Evolutionary conservation across 2,888 invertebrate genomes (phyloP), one percentile per base, ranked within the genome.

Genomic region (Drosophila borealis): DNA sequence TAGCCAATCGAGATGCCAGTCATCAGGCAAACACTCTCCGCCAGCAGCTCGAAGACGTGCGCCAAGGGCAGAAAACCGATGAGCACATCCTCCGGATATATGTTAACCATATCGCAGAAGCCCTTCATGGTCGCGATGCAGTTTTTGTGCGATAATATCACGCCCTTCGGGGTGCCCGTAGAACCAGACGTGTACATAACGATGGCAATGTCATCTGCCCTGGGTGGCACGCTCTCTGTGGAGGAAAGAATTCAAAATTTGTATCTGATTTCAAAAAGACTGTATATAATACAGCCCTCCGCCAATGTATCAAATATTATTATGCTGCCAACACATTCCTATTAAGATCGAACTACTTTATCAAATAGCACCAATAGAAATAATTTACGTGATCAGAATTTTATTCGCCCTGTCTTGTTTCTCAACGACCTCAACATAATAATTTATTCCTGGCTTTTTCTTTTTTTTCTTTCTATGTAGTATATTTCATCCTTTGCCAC

Each of bases 111-210:
- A 92, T 97, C 97, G 34, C 96, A 95, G 93, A 96, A 97, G 6
- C 96, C 95, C 91, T 95, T 95, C 90, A 97, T 94, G 25, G 97
- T 96, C 39, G 95, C 94, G 79, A 97, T 94, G 90, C 97, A 95
- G 93, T 97, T 97, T 89, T 94, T 95, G 92, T 97, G 97, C 3
- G 96, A 95, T 36, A 97, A 93, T 17, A 97, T 91, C 11, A 97
- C 97, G 87, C 98, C 98, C 93, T 98, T 98, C 0, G 98, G 98
- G 67, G 96, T 95, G 56, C 98, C 99, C 4, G 99, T 99, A 0
- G 98, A 98, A 5, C 99, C 99, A 81, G 98, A 98, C 2, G 99
- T 99, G 94, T 99, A 99, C 99, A 99, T 99, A 44, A 99, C 96
- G 87, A 99, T 97, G 51, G 99, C 99, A 4, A 96, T 95, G 92